Base-by-base conservation (phyloP, 1,140 invertebrate genomes). In the Drosophila lacertosa region DNA sequence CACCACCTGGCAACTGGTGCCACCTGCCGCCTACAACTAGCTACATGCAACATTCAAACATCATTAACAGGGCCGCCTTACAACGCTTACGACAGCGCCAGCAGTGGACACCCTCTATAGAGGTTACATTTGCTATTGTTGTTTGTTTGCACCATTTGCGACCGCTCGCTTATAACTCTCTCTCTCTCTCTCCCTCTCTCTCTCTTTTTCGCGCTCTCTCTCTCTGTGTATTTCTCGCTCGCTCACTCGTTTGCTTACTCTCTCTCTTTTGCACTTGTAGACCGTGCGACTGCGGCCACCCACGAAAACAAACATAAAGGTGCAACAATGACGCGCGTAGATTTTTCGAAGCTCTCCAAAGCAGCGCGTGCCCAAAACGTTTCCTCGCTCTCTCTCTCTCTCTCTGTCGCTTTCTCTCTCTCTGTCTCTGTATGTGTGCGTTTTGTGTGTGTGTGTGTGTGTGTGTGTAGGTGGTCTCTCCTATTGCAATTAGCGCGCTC, bases 231-330 rank as follows among this genome's bases (percentile, higher is more conserved):
- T n/a, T n/a, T 51, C 42, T 37, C 18, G 37, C 57, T 62, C 42
- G 65, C 44, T 40, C 74, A 45, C 22, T 18, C 33, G 0, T 0
- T 26, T 2, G 2, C 24, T 4, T 2, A 0, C 24, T 1, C 24
- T 7, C 4, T 63, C 35, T 45, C 51, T 40, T 39, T 16, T 29
- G 13, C 59, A 29, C 44, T 33, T 10, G 11, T 10, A 11, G 48
- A 29, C 9, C 16, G 32, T 44, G 16, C 45, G 44, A 20, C 54
- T 39, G 22, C 18, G 45, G 71, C 77, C 82, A 88, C 82, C 82
- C 82, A 86, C 82, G 82, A 86, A 86, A 86, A 86, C 82, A 86
- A 86, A 88, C 82, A 86, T 86, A 88, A 86, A 86, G 82, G 82
- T 86, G 82, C 82, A 88, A 86, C 82, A 88, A 86, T 86, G 81